Percentiles rank a stretch among this genome's conserved stretches.
phyloP scores from a whole-genome alignment of 2,888 invertebrate genomes.

The Phrixothrix hirtus region DNA sequence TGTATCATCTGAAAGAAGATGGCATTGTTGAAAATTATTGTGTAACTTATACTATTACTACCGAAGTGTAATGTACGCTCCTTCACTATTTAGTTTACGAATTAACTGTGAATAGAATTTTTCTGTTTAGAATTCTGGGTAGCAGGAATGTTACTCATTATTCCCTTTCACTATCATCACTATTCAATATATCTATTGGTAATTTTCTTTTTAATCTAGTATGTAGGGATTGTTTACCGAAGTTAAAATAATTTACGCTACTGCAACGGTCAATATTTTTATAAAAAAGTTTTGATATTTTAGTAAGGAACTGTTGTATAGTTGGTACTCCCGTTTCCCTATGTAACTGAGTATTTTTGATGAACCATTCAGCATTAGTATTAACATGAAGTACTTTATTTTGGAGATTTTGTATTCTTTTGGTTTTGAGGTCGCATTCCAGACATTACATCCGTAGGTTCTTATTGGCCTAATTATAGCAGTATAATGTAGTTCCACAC shows the following conservation, averaged over 20 bases:
- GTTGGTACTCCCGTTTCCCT: neutral
- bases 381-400: neutral
- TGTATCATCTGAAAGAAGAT: no score
- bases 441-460: conserved; percentile 1
- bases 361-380: conserved; percentile 2
- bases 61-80: no score
- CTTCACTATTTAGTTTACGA: no score
- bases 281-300: neutral
- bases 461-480: conserved; percentile 4
- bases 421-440: conserved; percentile 1
- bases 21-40: no score
- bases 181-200: neutral
- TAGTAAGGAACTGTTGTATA: neutral
- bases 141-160: no score
- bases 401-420: neutral
- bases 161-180: no score
- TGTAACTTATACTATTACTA: no score
- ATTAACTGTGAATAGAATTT: no score
- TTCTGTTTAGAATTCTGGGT: no score
- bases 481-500: conserved; percentile 4
- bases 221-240: neutral
- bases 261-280: neutral
- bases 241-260: neutral
- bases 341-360: neutral
- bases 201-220: neutral